Evolutionary conservation across 1,140 invertebrate genomes (phyloP), one percentile per base, ranked within the genome.

Genomic region (Diorhabda sublineata): DNA sequence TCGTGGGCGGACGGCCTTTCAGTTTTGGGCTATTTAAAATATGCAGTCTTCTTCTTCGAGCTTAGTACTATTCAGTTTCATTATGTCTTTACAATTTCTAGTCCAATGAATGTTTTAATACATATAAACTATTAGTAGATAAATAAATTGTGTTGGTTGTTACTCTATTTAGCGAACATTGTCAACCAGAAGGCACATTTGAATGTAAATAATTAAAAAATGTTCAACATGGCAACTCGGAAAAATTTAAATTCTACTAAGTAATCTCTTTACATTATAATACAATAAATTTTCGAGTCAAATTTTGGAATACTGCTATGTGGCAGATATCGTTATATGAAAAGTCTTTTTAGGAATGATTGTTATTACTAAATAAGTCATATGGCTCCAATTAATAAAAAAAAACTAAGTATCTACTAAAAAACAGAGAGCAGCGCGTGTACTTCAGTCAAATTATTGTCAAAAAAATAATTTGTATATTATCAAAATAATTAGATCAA

Each of bases 261-360:
- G 7, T 56, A 64, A 59, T 59, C 57, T 67, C 65, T 67, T 67
- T 67, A 67, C 65, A 67, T 67, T 67, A 67, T 67, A 67, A 45
- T 67, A 67, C 65, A 67, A 67, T 61, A 67, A 67, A 67, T 67
- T 9, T 11, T 8, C 59, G 60, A 60, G 45, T 42, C 42, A 42
- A 67, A n/a, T 67, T 42, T 45, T 67, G 58, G 60, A 67, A 67
- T 67, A 67, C 65, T 67, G 65, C 57, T 42, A 57, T 65, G 42
- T 11, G 64, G 64, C 64, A 65, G 64, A 58, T 56, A 42, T 57
- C 7, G 42, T 57, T 65, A 42, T 41, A 26, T 8, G n/a, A 64
- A 64, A 47, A 56, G 45, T 64, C 52, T 64, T 44, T 64, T 56
- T 56, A 56, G 52, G 47, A 61, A 61, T 61, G 62, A 47, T 41